phyloP scores from a whole-genome alignment of 2,113 vertebrate species.

The Saccopteryx bilineata region DNA sequence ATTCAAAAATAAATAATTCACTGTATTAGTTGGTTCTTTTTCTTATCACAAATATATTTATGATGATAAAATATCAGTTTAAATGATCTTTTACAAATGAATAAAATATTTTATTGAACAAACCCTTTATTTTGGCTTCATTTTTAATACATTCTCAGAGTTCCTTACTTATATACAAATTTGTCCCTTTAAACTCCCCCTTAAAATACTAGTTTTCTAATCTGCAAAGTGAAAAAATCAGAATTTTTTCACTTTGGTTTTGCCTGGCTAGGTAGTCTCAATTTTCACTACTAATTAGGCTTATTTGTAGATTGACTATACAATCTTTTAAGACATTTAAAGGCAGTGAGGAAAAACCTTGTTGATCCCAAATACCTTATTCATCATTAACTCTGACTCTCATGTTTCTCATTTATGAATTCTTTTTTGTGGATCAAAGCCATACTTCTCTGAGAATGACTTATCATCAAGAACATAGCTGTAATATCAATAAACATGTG shows the following conservation, averaged over 20 bases:
- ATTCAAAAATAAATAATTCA: neutral
- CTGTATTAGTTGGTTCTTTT: neutral
- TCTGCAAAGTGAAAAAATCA: neutral
- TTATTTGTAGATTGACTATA: neutral
- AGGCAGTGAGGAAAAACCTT: neutral
- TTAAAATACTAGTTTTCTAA: neutral
- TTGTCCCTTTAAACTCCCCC: neutral
- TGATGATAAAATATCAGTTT: constrained; percentile 19
- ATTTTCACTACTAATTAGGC: neutral
- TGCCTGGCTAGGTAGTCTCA: neutral
- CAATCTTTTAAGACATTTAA: neutral
- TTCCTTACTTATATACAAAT: neutral
- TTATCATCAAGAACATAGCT: neutral
- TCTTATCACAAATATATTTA: neutral
- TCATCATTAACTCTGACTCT: neutral
- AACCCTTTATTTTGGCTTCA: neutral
- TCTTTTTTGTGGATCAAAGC: neutral
- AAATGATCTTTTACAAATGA: neutral
- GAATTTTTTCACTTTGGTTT: neutral
- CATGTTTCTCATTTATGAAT: neutral
- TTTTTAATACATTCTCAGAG: neutral
- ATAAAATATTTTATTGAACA: neutral
- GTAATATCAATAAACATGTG: neutral
- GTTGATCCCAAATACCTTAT: neutral
- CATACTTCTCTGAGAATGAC: neutral